These are phyloP conservation scores for Cryptus armator DNA, from an alignment of 2,888 invertebrate species.

Conservation along the genomic window DNA sequence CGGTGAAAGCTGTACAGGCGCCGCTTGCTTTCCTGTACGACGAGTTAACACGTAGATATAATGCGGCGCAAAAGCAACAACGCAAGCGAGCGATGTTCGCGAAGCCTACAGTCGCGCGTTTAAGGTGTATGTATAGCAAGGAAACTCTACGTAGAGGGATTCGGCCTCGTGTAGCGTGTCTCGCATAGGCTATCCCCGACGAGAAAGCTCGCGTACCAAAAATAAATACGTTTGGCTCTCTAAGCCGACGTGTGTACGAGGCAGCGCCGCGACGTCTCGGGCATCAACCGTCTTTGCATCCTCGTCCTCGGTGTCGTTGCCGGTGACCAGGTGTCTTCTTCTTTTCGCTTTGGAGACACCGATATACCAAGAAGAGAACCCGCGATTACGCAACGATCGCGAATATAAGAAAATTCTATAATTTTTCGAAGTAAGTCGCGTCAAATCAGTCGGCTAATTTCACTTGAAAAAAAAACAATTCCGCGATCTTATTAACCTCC, in stretches of 20 bases:
- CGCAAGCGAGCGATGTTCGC: conserved; percentile 21
- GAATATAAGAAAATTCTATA: too few relatives aligned
- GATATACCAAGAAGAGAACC: conserved; percentile 17
- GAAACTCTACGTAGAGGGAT: conserved; percentile 50
- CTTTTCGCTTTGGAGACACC: conserved; percentile 21
- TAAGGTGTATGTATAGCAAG: conserved; percentile 5
- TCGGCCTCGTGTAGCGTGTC: conserved; percentile 36
- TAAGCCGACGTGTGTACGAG: conserved; percentile 49
- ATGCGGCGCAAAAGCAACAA: conserved; percentile 35
- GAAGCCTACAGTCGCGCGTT: background rate
- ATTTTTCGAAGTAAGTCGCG: too few relatives aligned
- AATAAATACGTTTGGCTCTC: conserved; percentile 67
- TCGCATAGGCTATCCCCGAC: conserved; percentile 50
- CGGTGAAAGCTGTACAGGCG: conserved; percentile 53
- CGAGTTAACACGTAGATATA: conserved; percentile 37
- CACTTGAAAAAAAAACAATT: too few relatives aligned
- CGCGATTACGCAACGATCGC: background rate
- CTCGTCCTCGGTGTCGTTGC: conserved; percentile 40
- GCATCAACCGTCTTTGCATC: conserved; percentile 56
- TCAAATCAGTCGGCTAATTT: too few relatives aligned
- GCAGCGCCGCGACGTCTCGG: conserved; percentile 71
- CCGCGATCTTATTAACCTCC: too few relatives aligned
- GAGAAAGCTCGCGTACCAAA: conserved; percentile 69
- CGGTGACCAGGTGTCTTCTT: conserved; percentile 44
- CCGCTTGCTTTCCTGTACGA: conserved; percentile 40